Evolutionary conservation across 2,888 invertebrate genomes (phyloP).

Genomic region (Agriopis leucophaearia): DNA sequence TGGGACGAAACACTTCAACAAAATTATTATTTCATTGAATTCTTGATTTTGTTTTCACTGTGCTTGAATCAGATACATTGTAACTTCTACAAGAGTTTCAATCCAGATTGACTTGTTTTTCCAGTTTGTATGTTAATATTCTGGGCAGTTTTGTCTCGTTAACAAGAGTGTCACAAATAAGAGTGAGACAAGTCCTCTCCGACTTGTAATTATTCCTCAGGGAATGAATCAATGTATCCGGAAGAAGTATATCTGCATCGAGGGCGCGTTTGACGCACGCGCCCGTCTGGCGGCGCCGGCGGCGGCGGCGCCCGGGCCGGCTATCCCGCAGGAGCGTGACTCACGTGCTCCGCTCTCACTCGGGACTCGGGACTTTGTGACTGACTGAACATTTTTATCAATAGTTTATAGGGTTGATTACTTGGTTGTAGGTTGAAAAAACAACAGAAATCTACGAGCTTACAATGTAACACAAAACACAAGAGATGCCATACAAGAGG

Average conservation of each 20-base stretch:
- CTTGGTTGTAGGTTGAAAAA: no score
- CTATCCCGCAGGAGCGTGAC: slow-evolving; percentile 57
- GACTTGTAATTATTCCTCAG: slow-evolving; percentile 7
- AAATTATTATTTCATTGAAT: no score
- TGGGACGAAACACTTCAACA: no score
- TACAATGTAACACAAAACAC: no score
- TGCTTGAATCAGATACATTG: no score
- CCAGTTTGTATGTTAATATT: neutral
- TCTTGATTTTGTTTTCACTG: no score
- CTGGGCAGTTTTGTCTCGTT: neutral
- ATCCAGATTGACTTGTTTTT: neutral
- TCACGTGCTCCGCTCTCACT: slow-evolving; percentile 51
- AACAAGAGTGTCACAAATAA: neutral
- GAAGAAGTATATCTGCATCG: slow-evolving; percentile 52
- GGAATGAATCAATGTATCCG: slow-evolving; percentile 20
- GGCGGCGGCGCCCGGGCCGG: slow-evolving; percentile 46
- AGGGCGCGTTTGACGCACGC: slow-evolving; percentile 66
- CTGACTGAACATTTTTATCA: neutral
- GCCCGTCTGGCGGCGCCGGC: slow-evolving; percentile 43
- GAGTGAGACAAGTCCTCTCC: neutral
- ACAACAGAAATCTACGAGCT: no score
- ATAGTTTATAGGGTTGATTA: no score
- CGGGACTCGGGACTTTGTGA: neutral
- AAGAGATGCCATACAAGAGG: no score
- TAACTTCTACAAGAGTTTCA: neutral